Percentiles rank a stretch among this genome's conserved stretches.
Conservation (phyloP, 2,888 invertebrate species). For the Aethes cnicana region DNA sequence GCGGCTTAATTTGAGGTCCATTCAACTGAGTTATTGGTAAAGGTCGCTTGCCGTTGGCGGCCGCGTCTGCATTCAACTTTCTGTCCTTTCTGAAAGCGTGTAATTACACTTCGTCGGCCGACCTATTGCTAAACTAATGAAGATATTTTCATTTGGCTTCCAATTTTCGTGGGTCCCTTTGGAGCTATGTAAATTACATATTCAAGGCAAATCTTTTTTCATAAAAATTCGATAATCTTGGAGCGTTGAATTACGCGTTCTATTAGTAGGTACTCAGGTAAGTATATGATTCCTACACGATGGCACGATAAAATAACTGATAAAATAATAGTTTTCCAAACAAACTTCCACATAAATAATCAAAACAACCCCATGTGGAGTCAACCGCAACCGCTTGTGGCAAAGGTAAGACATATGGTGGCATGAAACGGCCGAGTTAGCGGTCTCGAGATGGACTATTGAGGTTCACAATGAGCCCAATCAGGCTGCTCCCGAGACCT, state of each 20-base stretch:
- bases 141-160: slow-evolving; percentile 1
- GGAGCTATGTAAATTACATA: neutral
- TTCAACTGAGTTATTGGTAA: slow-evolving; percentile 68
- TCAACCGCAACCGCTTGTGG: slow-evolving; percentile 22
- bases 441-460: slow-evolving; percentile 65
- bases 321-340: too few species aligned
- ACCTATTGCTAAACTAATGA: slow-evolving; percentile 18
- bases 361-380: neutral
- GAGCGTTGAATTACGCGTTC: too few species aligned
- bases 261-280: too few species aligned
- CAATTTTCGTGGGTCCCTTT: neutral
- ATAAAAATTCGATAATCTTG: too few species aligned
- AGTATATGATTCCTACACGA: too few species aligned
- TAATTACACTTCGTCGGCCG: slow-evolving; percentile 44
- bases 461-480: slow-evolving; percentile 74
- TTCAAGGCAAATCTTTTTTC: too few species aligned
- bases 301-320: too few species aligned
- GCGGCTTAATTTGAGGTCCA: slow-evolving; percentile 67
- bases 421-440: slow-evolving; percentile 57
- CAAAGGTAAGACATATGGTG: slow-evolving; percentile 35
- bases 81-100: slow-evolving; percentile 31
- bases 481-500: slow-evolving; percentile 65
- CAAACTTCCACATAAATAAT: neutral
- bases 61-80: slow-evolving; percentile 49
- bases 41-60: slow-evolving; percentile 49